These are phyloP conservation scores for Pelmatolapia mariae DNA, from an alignment of 2,113 vertebrate genomes.

Conservation along the genomic window DNA sequence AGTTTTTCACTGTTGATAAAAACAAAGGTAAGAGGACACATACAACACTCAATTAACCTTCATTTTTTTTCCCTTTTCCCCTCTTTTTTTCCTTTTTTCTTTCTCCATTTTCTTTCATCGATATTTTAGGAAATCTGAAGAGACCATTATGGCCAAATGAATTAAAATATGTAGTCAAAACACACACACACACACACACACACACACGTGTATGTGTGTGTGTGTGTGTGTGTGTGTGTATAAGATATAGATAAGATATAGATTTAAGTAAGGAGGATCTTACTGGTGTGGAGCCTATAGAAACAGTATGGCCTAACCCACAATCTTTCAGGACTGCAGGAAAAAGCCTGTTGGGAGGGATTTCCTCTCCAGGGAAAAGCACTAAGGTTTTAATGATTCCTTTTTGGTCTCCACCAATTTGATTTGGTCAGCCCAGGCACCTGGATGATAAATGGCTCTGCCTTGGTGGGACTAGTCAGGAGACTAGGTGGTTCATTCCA, in stretches of 20 bases:
- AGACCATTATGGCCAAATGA: neutral
- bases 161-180: neutral
- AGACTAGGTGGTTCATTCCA: slow-evolving; percentile 44
- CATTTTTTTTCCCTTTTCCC: neutral
- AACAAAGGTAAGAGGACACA: slow-evolving; percentile 81
- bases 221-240: neutral
- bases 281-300: neutral
- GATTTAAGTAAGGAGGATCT: neutral
- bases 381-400: slow-evolving; percentile 73
- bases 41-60: neutral
- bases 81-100: neutral
- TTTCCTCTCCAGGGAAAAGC: slow-evolving; percentile 37
- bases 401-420: slow-evolving; percentile 58
- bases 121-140: neutral
- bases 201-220: too few relatives aligned
- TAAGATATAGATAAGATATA: neutral
- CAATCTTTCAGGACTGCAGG: slow-evolving; percentile 10
- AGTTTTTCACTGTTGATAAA: slow-evolving; percentile 89
- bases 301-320: neutral
- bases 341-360: neutral
- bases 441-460: slow-evolving; percentile 72
- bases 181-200: neutral
- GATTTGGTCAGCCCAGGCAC: slow-evolving; percentile 49
- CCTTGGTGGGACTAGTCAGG: slow-evolving; percentile 39
- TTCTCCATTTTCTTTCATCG: neutral